Evolutionary conservation across 2,797 vertebrate genomes (phyloP), one percentile per base, ranked within the genome.

Genomic region (Podargus strigoides): DNA sequence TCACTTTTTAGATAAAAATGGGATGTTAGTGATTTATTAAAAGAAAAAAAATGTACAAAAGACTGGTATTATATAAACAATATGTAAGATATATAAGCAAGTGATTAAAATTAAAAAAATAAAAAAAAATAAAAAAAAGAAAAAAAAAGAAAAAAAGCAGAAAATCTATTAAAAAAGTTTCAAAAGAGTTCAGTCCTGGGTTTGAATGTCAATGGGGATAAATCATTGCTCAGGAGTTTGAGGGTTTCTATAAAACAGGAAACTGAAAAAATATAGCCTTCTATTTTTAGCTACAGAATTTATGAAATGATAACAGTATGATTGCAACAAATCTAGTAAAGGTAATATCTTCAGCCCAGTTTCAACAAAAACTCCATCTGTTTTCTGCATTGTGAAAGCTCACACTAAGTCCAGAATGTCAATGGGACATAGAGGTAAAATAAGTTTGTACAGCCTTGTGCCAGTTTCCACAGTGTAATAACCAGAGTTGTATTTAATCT

Each of bases 331-430:
- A 86, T 85, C 21, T 59, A 86, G 81, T 50, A 77, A n/a, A 89
- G 42, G 46, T 62, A 84, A 50, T 78, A 84, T 85, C 44, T 92
- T 15, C 52, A 74, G 44, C 75, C n/a, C 46, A 89, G 41, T 79
- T 83, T 91, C 77, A 95, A 55, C 44, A 92, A 68, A 74, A 87
- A 18, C 10, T 52, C 58, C 72, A 56, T 92, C 59, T 95, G 66
- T 49, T 90, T 97, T 94, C 69, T 92, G 13, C 89, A 68, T 68
- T 94, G 39, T 49, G 7, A 66, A 87, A 91, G 13, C 49, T 93
- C 46, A 42, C 52, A 39, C 27, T 59, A 89, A 70, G 30, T 68
- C 26, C 30, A 64, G 32, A 90, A 66, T 36, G 6, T 62, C 92
- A 69, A 52, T 85, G 39, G 66, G 21, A 4, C 46, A 84, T 32